Evolutionary conservation across 2,113 vertebrate species (phyloP).

Genomic region (Hypanus sabinus): DNA sequence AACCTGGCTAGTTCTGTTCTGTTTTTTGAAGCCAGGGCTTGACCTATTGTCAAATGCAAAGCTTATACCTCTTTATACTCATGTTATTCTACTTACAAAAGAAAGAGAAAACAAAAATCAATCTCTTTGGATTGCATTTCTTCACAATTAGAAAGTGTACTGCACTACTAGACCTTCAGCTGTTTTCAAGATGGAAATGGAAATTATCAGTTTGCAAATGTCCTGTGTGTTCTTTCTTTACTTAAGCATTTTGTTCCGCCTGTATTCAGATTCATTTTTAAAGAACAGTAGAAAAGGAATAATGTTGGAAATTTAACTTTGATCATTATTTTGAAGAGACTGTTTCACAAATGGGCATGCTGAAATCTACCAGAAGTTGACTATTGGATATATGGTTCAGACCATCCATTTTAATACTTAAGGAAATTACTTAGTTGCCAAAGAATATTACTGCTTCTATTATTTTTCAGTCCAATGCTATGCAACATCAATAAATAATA

Average conservation of each 20-base stretch:
- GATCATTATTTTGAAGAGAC: background rate
- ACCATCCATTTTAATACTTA: background rate
- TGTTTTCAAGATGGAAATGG: background rate
- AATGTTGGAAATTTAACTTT: background rate
- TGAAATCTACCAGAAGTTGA: background rate
- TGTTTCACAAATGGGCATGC: background rate
- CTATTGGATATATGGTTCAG: background rate
- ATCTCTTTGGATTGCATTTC: background rate
- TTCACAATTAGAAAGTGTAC: background rate
- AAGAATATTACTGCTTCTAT: background rate
- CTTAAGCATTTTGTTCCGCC: slow-evolving; percentile 9
- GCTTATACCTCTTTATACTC: slow-evolving; percentile 16
- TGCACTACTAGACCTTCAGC: background rate
- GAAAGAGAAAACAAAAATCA: slow-evolving; percentile 18
- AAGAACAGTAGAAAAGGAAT: background rate
- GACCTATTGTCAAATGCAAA: slow-evolving; percentile 24
- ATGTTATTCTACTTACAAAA: slow-evolving; percentile 5
- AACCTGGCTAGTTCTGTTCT: background rate
- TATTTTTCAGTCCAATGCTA: background rate
- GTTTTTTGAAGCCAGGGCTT: slow-evolving; percentile 4
- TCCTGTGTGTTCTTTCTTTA: background rate
- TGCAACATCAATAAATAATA: background rate
- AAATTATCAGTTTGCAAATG: background rate
- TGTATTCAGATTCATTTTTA: background rate
- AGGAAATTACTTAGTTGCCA: background rate